phyloP scores from a whole-genome alignment of 2,797 vertebrate genomes.

The Lutjanus campechanus region DNA sequence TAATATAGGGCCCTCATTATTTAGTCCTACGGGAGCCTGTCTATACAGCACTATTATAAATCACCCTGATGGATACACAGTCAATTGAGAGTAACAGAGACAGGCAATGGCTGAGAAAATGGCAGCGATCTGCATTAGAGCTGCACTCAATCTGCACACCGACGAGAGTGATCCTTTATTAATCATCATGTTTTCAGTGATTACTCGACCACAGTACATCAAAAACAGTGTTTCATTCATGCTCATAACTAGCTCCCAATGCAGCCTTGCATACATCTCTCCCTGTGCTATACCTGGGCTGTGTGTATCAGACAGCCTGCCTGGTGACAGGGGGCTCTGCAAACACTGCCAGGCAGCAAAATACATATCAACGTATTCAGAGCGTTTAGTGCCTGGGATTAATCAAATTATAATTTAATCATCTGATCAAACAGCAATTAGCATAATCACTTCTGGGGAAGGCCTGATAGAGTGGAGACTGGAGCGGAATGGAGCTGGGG shows the following conservation, averaged over 20 bases:
- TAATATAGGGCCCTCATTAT: slow-evolving; percentile 53
- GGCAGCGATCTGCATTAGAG: slow-evolving; percentile 74
- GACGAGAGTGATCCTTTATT: slow-evolving; percentile 60
- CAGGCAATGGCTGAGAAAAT: slow-evolving; percentile 70
- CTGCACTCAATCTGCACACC: slow-evolving; percentile 69
- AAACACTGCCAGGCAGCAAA: slow-evolving; percentile 77
- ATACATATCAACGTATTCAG: slow-evolving; percentile 78
- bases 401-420: slow-evolving; percentile 97
- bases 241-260: slow-evolving; percentile 22
- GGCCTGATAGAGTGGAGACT: slow-evolving; percentile 87
- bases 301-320: slow-evolving; percentile 37
- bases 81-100: slow-evolving; percentile 73
- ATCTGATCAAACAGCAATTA: slow-evolving; percentile 98
- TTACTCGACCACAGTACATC: slow-evolving; percentile 50
- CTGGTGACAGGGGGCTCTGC: slow-evolving; percentile 51
- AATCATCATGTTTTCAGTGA: slow-evolving; percentile 68
- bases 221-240: slow-evolving; percentile 38
- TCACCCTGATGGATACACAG: slow-evolving; percentile 79
- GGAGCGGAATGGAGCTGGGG: slow-evolving; percentile 78
- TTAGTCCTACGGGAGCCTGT: slow-evolving; percentile 58
- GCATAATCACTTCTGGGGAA: slow-evolving; percentile 94
- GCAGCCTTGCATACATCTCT: slow-evolving; percentile 30
- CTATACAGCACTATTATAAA: slow-evolving; percentile 69
- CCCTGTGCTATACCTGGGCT: slow-evolving; percentile 34
- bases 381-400: slow-evolving; percentile 91